Evolutionary conservation across 2,113 vertebrate genomes (phyloP).

Genomic region (Ancistrus triradiatus): DNA sequence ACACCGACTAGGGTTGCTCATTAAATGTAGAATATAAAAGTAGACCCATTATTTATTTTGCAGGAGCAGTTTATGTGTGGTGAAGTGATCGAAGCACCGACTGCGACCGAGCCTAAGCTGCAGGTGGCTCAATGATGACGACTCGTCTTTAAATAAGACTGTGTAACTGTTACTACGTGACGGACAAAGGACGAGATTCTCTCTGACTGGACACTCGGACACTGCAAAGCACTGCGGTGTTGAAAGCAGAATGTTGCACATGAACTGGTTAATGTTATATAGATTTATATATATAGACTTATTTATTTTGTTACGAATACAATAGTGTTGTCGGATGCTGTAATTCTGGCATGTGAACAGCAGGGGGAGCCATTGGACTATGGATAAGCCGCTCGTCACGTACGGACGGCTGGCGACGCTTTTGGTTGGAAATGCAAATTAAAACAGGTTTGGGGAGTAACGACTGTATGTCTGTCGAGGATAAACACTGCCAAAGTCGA

Average conservation of each 20-base stretch:
- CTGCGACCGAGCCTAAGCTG: constrained; percentile 62
- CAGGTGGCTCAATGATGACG: constrained; percentile 79
- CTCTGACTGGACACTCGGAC: neutral
- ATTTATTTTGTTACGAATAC: neutral
- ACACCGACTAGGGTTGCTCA: too few species aligned
- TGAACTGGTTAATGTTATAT: constrained; percentile 23
- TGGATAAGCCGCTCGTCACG: neutral
- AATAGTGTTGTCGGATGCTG: neutral
- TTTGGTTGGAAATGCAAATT: neutral
- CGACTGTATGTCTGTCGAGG: too few species aligned
- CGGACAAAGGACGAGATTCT: neutral
- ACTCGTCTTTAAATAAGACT: too few species aligned
- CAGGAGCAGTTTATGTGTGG: constrained; percentile 88
- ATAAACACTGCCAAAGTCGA: neutral
- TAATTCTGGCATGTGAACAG: constrained; percentile 5
- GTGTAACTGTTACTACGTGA: too few species aligned
- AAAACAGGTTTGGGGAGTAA: constrained; percentile 1
- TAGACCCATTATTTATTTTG: too few species aligned
- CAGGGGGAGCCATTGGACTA: constrained; percentile 15
- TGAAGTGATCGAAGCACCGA: constrained; percentile 76
- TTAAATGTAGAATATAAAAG: too few species aligned
- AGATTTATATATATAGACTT: constrained; percentile 19
- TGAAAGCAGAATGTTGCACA: constrained; percentile 36
- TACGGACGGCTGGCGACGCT: neutral
- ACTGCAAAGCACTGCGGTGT: neutral